Conservation (phyloP, 2,797 vertebrate genomes). For the Microctenopoma stevenorrisi region DNA sequence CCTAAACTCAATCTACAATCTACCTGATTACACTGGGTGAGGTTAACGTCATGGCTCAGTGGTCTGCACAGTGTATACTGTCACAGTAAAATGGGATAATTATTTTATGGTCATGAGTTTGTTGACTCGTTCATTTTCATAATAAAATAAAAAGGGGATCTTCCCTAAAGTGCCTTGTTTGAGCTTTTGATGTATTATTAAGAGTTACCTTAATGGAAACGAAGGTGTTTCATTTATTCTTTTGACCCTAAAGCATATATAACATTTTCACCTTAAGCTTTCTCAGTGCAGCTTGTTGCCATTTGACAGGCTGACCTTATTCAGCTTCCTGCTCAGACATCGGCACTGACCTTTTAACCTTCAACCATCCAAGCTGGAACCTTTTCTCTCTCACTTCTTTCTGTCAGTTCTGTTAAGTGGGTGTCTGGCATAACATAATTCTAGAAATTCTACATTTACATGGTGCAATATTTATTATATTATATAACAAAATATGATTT, state of each 20-base stretch:
- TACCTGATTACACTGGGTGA: neutral
- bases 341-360: slow-evolving; percentile 53
- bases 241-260: neutral
- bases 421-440: neutral
- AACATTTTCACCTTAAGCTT: neutral
- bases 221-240: neutral
- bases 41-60: neutral
- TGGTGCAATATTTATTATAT: too few species aligned
- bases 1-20: neutral
- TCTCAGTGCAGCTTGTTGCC: neutral
- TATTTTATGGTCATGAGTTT: neutral
- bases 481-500: too few species aligned
- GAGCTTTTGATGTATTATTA: too few species aligned
- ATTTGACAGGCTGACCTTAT: slow-evolving; percentile 16
- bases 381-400: slow-evolving; percentile 6
- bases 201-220: neutral
- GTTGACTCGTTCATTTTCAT: neutral
- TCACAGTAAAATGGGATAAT: neutral
- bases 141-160: neutral
- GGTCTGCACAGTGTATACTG: neutral
- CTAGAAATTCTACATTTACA: too few species aligned
- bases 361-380: slow-evolving; percentile 16
- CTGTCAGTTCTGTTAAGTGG: neutral
- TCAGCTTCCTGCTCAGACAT: slow-evolving; percentile 41
- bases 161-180: neutral